Conservation (phyloP, 2,113 vertebrate species). For the Atherinomorus stipes region DNA sequence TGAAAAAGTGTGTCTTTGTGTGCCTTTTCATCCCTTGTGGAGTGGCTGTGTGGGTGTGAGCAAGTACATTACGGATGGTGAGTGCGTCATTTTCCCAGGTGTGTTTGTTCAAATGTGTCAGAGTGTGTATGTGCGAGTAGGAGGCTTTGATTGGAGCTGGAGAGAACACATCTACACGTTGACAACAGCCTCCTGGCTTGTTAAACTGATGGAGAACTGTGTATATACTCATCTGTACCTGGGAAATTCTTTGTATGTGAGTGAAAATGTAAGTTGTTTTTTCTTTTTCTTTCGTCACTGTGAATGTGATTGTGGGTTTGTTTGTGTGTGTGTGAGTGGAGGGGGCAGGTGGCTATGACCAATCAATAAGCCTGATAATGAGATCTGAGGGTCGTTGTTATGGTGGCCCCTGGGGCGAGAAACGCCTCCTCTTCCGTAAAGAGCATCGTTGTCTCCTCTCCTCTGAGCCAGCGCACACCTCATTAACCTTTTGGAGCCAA, state of each 20-base stretch:
- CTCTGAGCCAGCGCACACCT: constrained; percentile 61
- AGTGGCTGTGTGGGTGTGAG: constrained; percentile 55
- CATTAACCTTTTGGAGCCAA: constrained; percentile 80
- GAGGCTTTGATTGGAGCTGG: constrained; percentile 32
- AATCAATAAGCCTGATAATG: constrained; percentile 86
- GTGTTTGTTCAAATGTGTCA: constrained; percentile 22
- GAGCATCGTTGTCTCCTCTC: constrained; percentile 65
- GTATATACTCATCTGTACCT: constrained; percentile 7
- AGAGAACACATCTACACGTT: constrained; percentile 10
- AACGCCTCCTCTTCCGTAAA: constrained; percentile 70
- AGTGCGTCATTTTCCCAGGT: constrained; percentile 48
- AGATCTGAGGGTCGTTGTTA: constrained; percentile 81
- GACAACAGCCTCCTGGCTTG: neutral
- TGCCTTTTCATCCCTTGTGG: constrained; percentile 21
- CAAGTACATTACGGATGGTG: constrained; percentile 33
- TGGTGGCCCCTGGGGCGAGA: constrained; percentile 51
- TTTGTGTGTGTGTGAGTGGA: constrained; percentile 29
- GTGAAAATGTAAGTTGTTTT: constrained; percentile 15
- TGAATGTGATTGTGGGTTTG: constrained; percentile 22
- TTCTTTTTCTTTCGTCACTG: neutral
- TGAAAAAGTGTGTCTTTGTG: constrained; percentile 31
- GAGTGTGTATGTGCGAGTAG: constrained; percentile 31
- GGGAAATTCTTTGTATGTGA: neutral
- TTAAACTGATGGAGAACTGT: constrained; percentile 14
- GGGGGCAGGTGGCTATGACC: constrained; percentile 71